A percentile compares a stretch with the other conserved stretches of the same genome.
These are phyloP conservation scores for Scaptomyza reducta DNA, from an alignment of 2,888 invertebrate genomes.

Conservation along the genomic window DNA sequence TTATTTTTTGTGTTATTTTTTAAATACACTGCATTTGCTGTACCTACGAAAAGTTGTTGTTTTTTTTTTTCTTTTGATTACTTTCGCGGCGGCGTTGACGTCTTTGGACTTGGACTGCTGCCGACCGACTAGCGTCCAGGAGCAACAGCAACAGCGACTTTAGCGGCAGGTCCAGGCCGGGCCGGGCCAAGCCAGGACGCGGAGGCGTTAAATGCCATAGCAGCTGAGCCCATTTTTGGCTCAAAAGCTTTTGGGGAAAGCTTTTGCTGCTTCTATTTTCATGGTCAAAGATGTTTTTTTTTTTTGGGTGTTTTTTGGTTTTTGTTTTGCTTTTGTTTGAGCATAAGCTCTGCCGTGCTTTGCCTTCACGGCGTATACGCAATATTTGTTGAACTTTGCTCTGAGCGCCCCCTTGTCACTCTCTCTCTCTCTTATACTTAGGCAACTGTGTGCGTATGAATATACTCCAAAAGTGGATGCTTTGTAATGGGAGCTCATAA, in stretches of 20 bases:
- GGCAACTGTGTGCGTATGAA: not conserved
- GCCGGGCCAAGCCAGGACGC: conserved; percentile 36
- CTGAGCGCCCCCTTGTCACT: conserved; percentile 10
- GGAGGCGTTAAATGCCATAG: conserved; percentile 43
- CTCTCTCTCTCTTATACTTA: conserved; percentile 24
- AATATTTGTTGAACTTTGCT: conserved; percentile 45
- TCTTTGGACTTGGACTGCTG: conserved; percentile 71
- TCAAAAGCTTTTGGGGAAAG: conserved; percentile 24
- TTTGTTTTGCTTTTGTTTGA: conserved; percentile 14
- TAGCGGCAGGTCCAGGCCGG: conserved; percentile 16
- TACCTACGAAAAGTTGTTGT: conserved; percentile 1
- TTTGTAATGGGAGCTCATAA: conserved; percentile 6
- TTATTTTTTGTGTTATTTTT: not conserved
- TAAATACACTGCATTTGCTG: conserved; percentile 5
- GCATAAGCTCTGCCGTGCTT: conserved; percentile 43
- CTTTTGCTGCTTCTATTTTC: conserved; percentile 24
- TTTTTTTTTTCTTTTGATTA: conserved; percentile 1
- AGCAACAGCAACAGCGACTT: conserved; percentile 23
- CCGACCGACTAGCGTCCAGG: conserved; percentile 57
- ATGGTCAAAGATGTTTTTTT: not conserved
- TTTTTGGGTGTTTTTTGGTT: not conserved
- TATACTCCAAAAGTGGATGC: conserved; percentile 2
- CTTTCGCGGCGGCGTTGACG: conserved; percentile 43
- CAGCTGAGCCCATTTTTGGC: conserved; percentile 39
- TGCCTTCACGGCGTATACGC: conserved; percentile 50